phyloP scores from a whole-genome alignment of 2,888 invertebrate genomes.

The Cantharis rufa region DNA sequence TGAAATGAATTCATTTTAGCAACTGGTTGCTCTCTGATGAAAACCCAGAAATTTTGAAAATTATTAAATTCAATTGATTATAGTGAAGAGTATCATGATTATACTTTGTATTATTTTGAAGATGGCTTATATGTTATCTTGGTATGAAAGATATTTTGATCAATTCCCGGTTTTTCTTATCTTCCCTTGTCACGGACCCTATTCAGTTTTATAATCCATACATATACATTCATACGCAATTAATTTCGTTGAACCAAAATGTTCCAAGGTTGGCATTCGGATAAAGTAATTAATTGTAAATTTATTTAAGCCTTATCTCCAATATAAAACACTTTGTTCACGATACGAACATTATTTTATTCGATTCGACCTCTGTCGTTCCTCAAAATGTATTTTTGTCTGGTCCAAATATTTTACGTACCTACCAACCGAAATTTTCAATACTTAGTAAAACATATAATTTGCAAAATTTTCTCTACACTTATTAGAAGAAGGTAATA shows the following conservation, averaged over 20 bases:
- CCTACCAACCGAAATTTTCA: background rate
- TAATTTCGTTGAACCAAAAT: background rate
- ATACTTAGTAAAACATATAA: background rate
- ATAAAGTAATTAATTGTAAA: background rate
- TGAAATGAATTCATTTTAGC: background rate
- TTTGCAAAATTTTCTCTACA: constrained; percentile 1
- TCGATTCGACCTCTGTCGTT: background rate
- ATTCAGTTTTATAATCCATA: background rate
- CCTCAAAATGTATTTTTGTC: background rate
- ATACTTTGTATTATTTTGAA: background rate
- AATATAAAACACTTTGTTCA: background rate
- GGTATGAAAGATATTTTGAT: background rate
- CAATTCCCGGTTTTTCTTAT: background rate
- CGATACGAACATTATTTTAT: background rate
- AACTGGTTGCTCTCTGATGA: background rate
- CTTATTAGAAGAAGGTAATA: constrained; percentile 13
- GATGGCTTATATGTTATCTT: background rate
- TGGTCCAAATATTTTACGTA: background rate
- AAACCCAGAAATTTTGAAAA: background rate
- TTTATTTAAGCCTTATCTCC: background rate
- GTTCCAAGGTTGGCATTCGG: background rate
- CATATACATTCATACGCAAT: background rate
- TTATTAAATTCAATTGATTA: background rate
- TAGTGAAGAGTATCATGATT: background rate
- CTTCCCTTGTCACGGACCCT: background rate